Conservation (phyloP, 2,797 vertebrate genomes). For the Girardinus metallicus region DNA sequence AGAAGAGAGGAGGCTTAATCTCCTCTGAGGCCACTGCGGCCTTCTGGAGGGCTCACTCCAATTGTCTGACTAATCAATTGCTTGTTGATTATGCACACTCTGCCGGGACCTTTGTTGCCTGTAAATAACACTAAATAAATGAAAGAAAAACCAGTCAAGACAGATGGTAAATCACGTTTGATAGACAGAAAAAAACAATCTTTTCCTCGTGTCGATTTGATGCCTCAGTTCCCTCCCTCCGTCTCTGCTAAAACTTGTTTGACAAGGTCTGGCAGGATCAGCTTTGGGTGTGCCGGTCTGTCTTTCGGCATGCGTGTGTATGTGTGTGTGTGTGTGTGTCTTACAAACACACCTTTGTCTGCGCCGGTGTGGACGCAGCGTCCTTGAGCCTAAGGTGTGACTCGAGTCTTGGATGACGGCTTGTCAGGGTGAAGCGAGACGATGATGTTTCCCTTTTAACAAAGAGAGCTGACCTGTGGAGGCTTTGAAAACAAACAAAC, state of each 20-base stretch:
- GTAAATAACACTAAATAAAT: conserved; percentile 15
- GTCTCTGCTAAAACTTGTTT: conserved; percentile 81
- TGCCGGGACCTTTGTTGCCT: conserved; percentile 40
- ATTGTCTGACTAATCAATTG: conserved; percentile 67
- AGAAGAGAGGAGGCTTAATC: conserved; percentile 53
- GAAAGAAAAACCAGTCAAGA: not conserved
- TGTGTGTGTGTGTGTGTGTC: conserved; percentile 58
- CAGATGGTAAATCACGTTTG: conserved; percentile 33
- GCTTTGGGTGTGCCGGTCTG: conserved; percentile 69
- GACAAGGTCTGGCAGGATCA: conserved; percentile 78
- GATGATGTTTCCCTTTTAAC: conserved; percentile 40
- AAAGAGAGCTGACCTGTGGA: not conserved
- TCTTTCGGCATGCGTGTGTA: conserved; percentile 62
- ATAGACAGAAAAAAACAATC: conserved; percentile 27
- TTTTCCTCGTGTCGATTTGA: conserved; percentile 38
- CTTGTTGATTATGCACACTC: conserved; percentile 55
- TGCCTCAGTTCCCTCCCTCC: conserved; percentile 15
- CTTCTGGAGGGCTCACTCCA: conserved; percentile 51
- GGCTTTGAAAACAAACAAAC: not conserved
- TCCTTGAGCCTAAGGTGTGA: conserved; percentile 52
- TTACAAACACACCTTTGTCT: conserved; percentile 75
- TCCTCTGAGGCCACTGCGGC: conserved; percentile 38
- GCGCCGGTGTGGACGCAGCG: conserved; percentile 26
- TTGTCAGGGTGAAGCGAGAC: conserved; percentile 31
- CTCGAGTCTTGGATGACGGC: conserved; percentile 56